Base-by-base conservation (phyloP, 2,888 invertebrate species). In the Rhagophthalmus giganteus region DNA sequence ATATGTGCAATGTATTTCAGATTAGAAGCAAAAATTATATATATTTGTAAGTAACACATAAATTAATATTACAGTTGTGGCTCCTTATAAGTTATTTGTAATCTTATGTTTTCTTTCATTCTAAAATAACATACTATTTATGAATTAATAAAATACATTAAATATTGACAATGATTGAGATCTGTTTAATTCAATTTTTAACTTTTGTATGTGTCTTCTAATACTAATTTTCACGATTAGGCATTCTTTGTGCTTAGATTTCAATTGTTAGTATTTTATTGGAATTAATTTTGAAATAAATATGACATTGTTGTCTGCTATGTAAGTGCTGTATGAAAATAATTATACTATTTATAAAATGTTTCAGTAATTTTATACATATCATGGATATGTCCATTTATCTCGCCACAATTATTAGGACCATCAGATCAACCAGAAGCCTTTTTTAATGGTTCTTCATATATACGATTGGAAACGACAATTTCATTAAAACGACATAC, bases 371-470 rank as follows among this genome's bases (percentile, higher is more conserved):
- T 33, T 15, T 14, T 45, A 30, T 51, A 45, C 31, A 15, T 51
- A 33, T 11, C 28, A 16, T 51, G 39, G 40, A 39, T 51, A 26
- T 45, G 16, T 15, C 28, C 33, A n/a, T 46, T 40, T 2, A 25
- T 20, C 12, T 6, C 6, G 28, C 35, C 34, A 32, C 51, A 56
- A 37, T 58, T 54, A 48, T 58, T 65, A 46, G 81, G 81, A 9
- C 81, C 81, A 47, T 81, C 82, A 39, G 81, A 82, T 61, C 78
- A 84, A 45, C 83, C 87, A 45, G 91, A 91, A 76, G 90, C 88
- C 32, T 91, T 87, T 74, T 90, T 91, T 76, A 89, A 91, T 76
- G 88, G 88, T 62, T 85, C 87, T 64, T 83, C 89, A 11, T 88
- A 86, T 72, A 79, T 90, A 59, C 81, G 86, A 68, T 79, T 91